phyloP scores from a whole-genome alignment of 2,113 vertebrate genomes.

The Gymnarchus niloticus region DNA sequence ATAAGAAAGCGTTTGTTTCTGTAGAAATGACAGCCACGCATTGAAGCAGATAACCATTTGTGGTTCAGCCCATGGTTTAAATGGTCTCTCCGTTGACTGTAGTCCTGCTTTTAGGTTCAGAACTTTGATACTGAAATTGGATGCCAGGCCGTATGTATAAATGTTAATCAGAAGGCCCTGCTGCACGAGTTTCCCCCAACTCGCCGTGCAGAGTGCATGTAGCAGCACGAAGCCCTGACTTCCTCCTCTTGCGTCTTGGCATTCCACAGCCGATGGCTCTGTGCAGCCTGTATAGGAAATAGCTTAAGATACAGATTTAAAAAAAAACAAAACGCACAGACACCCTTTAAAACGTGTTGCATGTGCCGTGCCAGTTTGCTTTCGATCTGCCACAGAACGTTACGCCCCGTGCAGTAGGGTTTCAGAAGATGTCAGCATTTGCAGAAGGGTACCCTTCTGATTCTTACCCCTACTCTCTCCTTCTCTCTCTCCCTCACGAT shows the following conservation, averaged over 20 bases:
- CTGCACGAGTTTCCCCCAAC: background rate
- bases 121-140: background rate
- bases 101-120: background rate
- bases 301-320: background rate
- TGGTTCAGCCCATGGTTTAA: background rate
- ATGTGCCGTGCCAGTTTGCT: background rate
- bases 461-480: background rate
- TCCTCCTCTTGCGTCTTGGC: conserved; percentile 34
- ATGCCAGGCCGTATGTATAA: background rate
- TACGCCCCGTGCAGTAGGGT: background rate
- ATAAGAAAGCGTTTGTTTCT: background rate
- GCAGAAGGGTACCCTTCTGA: conserved; percentile 30
- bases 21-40: background rate
- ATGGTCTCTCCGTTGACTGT: background rate
- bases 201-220: conserved; percentile 30
- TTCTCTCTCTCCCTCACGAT: background rate
- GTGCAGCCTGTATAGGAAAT: conserved; percentile 29
- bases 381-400: background rate
- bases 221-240: conserved; percentile 35
- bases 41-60: background rate
- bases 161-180: background rate
- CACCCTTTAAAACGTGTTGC: background rate
- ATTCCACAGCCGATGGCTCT: conserved; percentile 36
- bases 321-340: background rate
- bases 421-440: conserved; percentile 33